These are phyloP conservation scores for Grantiella picta DNA, from an alignment of 2,113 vertebrate genomes.

Conservation along the genomic window DNA sequence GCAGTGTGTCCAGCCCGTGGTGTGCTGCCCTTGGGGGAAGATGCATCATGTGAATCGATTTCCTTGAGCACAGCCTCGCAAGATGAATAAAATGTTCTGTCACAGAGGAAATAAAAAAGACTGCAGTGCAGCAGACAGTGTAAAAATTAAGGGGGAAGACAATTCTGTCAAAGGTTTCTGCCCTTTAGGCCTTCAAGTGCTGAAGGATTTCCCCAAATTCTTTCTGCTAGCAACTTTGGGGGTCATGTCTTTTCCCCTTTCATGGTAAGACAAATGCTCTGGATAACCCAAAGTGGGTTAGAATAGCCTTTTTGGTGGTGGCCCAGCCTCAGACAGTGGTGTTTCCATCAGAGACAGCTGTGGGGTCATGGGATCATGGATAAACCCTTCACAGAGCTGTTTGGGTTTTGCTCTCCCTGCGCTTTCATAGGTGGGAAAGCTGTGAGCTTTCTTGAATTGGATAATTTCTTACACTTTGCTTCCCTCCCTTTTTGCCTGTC, in stretches of 20 bases:
- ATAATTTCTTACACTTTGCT: background rate
- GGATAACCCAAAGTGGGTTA: background rate
- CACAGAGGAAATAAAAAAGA: background rate
- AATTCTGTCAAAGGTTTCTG: background rate
- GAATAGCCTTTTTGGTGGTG: background rate
- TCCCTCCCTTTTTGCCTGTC: background rate
- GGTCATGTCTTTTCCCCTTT: background rate
- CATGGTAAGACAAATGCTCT: background rate
- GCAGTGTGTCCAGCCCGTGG: background rate
- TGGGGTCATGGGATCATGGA: background rate
- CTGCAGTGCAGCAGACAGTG: background rate
- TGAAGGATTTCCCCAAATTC: background rate
- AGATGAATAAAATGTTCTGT: background rate
- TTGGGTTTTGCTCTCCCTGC: background rate
- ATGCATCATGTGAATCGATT: background rate
- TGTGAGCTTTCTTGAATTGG: background rate
- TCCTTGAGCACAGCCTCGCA: fast-evolving
- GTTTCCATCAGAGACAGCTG: background rate
- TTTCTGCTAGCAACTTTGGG: background rate
- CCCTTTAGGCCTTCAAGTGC: background rate
- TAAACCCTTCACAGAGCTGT: background rate
- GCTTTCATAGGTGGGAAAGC: background rate
- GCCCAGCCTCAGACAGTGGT: background rate
- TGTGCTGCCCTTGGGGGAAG: background rate
- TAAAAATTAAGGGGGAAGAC: background rate